These are phyloP conservation scores for Orthosia gothica DNA, from an alignment of 2,888 invertebrate species.

Conservation along the genomic window DNA sequence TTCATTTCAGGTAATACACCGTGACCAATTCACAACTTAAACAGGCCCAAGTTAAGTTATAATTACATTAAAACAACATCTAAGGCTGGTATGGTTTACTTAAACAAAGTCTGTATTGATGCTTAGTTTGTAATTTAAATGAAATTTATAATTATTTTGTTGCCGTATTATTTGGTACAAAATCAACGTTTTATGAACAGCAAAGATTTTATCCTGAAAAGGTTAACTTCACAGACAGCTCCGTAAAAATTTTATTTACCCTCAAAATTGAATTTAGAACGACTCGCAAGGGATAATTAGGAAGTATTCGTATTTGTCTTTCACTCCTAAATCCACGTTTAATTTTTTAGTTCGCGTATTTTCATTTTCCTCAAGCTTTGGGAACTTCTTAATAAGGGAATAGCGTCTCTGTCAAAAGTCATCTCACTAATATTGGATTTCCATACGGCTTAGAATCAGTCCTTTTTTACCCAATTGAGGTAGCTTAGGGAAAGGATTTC, in stretches of 20 bases:
- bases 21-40: conserved; percentile 8
- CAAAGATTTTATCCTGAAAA: conserved; percentile 9
- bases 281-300: conserved; percentile 43
- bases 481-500: conserved; percentile 2
- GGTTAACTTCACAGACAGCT: conserved; percentile 24
- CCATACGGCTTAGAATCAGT: conserved; percentile 22
- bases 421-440: conserved; percentile 35
- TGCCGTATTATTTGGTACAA: conserved; percentile 11
- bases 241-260: conserved; percentile 43
- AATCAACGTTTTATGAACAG: conserved; percentile 12
- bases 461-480: conserved; percentile 19
- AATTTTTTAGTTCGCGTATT: too few species aligned
- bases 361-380: conserved; percentile 6
- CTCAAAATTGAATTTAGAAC: conserved; percentile 42
- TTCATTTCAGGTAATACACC: neutral
- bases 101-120: conserved; percentile 18
- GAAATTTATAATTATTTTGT: conserved; percentile 11
- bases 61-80: conserved; percentile 22
- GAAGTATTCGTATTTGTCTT: conserved; percentile 37
- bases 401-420: conserved; percentile 37
- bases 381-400: conserved; percentile 33
- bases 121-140: conserved; percentile 16
- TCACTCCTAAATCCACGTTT: too few species aligned
- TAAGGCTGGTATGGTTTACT: conserved; percentile 4
- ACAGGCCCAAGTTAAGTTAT: conserved; percentile 12